Evolutionary conservation across 2,797 vertebrate species (phyloP), one percentile per base, ranked within the genome.

Genomic region (Scolopax rusticola): DNA sequence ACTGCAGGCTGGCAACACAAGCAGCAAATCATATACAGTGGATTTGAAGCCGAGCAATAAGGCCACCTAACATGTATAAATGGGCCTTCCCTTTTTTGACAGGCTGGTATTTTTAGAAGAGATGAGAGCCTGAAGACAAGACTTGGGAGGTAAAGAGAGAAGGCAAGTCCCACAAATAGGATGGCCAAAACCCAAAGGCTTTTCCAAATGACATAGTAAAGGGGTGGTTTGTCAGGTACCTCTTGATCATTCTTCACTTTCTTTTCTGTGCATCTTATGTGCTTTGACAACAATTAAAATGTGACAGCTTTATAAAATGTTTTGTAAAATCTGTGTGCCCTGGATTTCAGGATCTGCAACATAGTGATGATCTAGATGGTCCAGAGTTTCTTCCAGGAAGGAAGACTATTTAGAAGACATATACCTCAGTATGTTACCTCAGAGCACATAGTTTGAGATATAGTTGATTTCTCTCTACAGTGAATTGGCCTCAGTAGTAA

Each of bases 211-310:
- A 30, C 38, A 7, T 15, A 21, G 8, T 17, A 38, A 54, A 67
- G 47, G 51, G 47, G 28, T 0, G 0, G 47, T 32, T 91, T 67
- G 38, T 24, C 36, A 36, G 6, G 6, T 40, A 45, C 2, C 0
- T 21, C 16, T 57, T 53, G 33, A 32, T 38, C 18, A 7, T 27
- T 61, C 20, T 53, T 43, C 27, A 28, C 15, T 61, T 38, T 27
- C 21, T 57, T 73, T 50, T 89, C 61, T 69, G 20, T 60, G 12
- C 7, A n/a, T 28, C 40, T 73, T 53, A 43, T 69, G 11, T 23
- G 17, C 38, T 89, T 94, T 27, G 50, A 54, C 28, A 70, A 54
- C 59, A 43, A 33, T 43, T 65, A 76, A 57, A 56, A 63, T 5
- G 19, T 19, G 25, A 36, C 7, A 9, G 16, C 25, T 61, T 73